Evolutionary conservation across 2,888 invertebrate genomes (phyloP), one percentile per base, ranked within the genome.

Genomic region (Bellardia pandia): DNA sequence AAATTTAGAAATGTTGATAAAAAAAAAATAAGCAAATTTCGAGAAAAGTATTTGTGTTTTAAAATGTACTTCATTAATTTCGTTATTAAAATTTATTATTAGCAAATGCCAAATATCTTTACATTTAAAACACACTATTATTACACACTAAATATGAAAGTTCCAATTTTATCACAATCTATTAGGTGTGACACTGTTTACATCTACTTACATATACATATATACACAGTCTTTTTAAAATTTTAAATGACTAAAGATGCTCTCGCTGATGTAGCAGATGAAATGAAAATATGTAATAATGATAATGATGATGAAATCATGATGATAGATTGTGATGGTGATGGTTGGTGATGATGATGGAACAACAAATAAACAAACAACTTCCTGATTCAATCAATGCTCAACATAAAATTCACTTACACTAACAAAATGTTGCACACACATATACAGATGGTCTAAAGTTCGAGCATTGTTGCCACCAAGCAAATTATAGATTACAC

Each of bases 341-440:
- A 80, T 33, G 11, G 13, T n/a, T 75, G 74, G 33, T 66, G 64
- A 80, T 33, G 11, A 23, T 23, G 23, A 23, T 23, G 23, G 23
- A 66, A 53, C 23, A 69, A 37, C 23, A 64, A 48, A 66, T 58
- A 68, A 58, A 74, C 23, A 64, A 68, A 45, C 14, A 72, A 48
- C 66, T 74, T 81, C 81, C 58, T 56, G 0, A 48, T 66, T 66
- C 58, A 58, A 68, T 74, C 66, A 74, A 58, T 66, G 23, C 23
- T 68, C 13, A 56, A 75, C 16, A 48, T 6, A 58, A 60, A n/a
- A 62, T n/a, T 62, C 4, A 37, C n/a, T 40, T 0, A 23, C 7
- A 48, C 42, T 30, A 58, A 33, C 48, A 45, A 30, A 33, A 9
- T 33, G 23, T 45, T 40, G 2, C 37, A 13, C 58, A 42, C 8